Evolutionary conservation across 2,113 vertebrate species (phyloP), one percentile per base, ranked within the genome.

Genomic region (Lynx canadensis): DNA sequence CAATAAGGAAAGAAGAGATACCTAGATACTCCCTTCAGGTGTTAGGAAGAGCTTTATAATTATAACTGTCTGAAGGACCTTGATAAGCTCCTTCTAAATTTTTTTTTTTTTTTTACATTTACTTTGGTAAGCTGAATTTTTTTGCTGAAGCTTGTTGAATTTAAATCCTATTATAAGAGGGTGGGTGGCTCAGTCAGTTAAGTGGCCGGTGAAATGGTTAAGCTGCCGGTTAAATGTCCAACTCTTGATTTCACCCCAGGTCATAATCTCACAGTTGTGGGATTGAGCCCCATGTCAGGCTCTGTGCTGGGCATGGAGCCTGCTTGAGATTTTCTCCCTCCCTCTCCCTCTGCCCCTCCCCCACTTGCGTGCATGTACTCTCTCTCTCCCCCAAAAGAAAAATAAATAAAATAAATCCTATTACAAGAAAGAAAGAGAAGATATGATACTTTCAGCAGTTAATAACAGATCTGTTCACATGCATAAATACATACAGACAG

Each of bases 121-220:
- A 69, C 60, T 78, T 97, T 90, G 3, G 31, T 57, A 82, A 92
- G 68, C 66, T 86, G 36, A 10, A 78, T 89, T 96, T 95, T 95
- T 74, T 86, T 89, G 27, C n/a, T 89, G 60, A 88, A 65, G 71
- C 19, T 52, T 73, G 21, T 66, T 85, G 73, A 96, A 45, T 83
- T 96, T 74, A 95, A 93, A 93, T 91, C 29, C 41, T 57, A 19
- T 91, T 88, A 83, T 50, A 83, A 83, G n/a, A 7, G 18, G 55
- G 55, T 55, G 18, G 55, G 55, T 55, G 18, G 55, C 55, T 55
- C 55, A 55, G 18, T 55, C 55, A 19, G 4, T 55, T 55, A 55
- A 19, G 16, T 55, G 13, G 18, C 55, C 0, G 4, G 55, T 4
- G 18, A 55, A 55, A 18, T 55, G 55, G 55, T 19, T 55, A 19